Evolutionary conservation across 2,797 vertebrate species (phyloP).

Genomic region (Pelodytes ibericus): DNA sequence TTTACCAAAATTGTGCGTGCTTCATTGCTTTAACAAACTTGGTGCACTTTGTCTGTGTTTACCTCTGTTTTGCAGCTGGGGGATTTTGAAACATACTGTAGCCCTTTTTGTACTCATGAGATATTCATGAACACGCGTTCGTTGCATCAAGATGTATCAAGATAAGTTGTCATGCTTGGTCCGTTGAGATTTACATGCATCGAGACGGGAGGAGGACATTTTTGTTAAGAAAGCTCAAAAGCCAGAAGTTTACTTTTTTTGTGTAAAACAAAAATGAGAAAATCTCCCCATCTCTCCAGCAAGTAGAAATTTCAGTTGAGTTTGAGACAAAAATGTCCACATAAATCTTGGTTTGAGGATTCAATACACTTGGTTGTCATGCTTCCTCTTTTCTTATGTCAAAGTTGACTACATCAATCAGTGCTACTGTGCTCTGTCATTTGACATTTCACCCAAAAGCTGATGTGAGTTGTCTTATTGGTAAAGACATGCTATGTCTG

Average conservation of each 20-base stretch:
- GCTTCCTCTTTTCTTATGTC: constrained; percentile 39
- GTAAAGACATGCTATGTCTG: constrained; percentile 41
- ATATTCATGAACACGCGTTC: constrained; percentile 35
- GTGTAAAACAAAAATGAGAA: constrained; percentile 18
- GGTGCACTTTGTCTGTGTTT: neutral
- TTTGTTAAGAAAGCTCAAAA: constrained; percentile 30
- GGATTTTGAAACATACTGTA: constrained; percentile 19
- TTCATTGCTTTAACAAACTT: constrained; percentile 9
- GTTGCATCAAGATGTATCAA: constrained; percentile 36
- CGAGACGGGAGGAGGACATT: neutral
- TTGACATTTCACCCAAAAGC: constrained; percentile 55
- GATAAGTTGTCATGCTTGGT: constrained; percentile 14
- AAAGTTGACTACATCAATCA: constrained; percentile 50
- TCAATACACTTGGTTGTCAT: constrained; percentile 32
- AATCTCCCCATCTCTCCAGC: constrained; percentile 13
- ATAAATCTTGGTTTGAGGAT: constrained; percentile 41
- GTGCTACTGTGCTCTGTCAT: constrained; percentile 45
- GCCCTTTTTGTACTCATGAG: constrained; percentile 42
- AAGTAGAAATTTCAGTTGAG: constrained; percentile 4
- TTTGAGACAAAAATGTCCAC: constrained; percentile 16
- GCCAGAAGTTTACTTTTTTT: constrained; percentile 28
- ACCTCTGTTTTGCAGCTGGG: constrained; percentile 21
- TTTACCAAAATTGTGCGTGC: neutral
- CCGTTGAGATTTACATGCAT: constrained; percentile 31
- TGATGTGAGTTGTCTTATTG: constrained; percentile 46